These are phyloP conservation scores for Tenebrosternarchus preto DNA, from an alignment of 2,113 vertebrate genomes.

Conservation along the genomic window DNA sequence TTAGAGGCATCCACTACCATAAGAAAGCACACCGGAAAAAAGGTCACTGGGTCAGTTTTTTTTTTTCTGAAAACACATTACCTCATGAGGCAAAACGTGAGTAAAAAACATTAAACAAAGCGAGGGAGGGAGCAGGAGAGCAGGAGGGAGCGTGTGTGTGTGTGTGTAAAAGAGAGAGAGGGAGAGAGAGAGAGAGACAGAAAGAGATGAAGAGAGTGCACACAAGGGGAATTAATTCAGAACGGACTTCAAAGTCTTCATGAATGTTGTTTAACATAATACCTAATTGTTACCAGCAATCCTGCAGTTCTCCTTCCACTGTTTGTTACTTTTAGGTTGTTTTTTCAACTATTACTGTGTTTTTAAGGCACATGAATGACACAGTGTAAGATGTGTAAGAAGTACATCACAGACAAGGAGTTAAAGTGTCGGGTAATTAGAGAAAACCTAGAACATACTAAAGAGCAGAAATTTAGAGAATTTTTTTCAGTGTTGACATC, in stretches of 20 bases:
- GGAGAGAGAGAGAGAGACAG: neutral
- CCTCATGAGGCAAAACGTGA: too few relatives aligned
- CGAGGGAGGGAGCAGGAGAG: too few relatives aligned
- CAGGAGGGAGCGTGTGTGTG: too few relatives aligned
- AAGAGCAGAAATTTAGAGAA: constrained; percentile 37
- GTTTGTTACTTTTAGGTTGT: constrained; percentile 54
- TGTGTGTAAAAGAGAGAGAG: too few relatives aligned
- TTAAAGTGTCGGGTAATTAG: constrained; percentile 42
- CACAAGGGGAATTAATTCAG: neutral
- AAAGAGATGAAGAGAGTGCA: neutral
- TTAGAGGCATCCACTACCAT: neutral
- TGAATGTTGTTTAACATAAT: constrained; percentile 58
- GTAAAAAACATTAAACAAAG: too few relatives aligned
- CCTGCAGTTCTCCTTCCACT: constrained; percentile 44
- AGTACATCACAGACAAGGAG: constrained; percentile 60
- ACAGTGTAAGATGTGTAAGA: constrained; percentile 69
- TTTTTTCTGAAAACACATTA: too few relatives aligned
- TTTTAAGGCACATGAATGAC: too few relatives aligned
- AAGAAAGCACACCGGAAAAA: too few relatives aligned
- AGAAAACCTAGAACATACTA: constrained; percentile 53
- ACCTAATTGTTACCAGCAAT: constrained; percentile 61
- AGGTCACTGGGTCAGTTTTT: constrained; percentile 13
- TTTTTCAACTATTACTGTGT: too few relatives aligned
- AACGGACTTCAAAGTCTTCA: constrained; percentile 46
- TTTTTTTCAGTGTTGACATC: too few relatives aligned